Base-by-base conservation (phyloP, 1,140 invertebrate genomes). In the Globodera ellingtonae region DNA sequence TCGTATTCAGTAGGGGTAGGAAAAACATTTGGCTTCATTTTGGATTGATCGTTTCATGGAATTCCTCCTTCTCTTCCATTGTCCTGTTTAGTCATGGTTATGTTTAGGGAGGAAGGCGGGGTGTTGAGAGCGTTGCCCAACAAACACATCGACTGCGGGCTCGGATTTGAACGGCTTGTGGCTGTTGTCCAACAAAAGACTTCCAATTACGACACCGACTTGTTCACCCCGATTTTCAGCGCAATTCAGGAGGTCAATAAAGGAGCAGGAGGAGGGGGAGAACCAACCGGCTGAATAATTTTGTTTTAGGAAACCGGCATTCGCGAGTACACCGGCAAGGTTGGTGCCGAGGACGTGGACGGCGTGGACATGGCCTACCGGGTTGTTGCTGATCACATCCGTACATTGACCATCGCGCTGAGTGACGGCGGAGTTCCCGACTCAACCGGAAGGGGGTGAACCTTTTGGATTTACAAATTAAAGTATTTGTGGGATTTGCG, bases 281-380 rank as follows among this genome's bases (percentile, higher is more conserved):
- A n/a, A n/a, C n/a, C n/a, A 35, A 35, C 0, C 3, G 0, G 35
- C 35, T 35, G 35, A 35, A 35, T 35, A 62, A 10, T 13, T 52
- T 69, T 65, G n/a, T 47, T 82, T 47, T 59, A 86, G 59, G 93
- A 93, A 4, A 97, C 95, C 48, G 94, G 93, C 67, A 92, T 92
- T 72, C 92, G 93, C 70, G 89, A 92, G 35, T 99, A 99, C 90
- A 91, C 93, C 87, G 97, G 97, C 2, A 93, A 93, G 89, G 93
- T 99, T 75, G 97, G 97, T 13, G 91, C 91, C 80, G 96, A 95
- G 72, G 98, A 99, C 92, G 90, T 89, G 50, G 94, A 98, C 91
- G 95, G 96, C 48, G 93, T 97, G 75, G 98, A 99, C 90, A 99
- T 99, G 97, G 97, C 98, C 9, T 99, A 99, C 89, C 92, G 98